These are phyloP conservation scores for Hydrotaea cyrtoneurina DNA, from an alignment of 2,888 invertebrate genomes.

Conservation along the genomic window DNA sequence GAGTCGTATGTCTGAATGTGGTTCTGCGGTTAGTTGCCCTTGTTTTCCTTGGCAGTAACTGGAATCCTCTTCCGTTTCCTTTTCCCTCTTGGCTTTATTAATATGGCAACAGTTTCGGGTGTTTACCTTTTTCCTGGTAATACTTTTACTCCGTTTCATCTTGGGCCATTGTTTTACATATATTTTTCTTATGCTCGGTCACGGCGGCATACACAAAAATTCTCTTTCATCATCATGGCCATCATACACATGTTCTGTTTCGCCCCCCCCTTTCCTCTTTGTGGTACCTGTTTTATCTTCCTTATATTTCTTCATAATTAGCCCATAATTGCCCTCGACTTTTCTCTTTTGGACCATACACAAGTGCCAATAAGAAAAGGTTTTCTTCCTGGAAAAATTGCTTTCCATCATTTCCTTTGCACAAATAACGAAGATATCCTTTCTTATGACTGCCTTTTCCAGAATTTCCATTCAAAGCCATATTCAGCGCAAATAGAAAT, in stretches of 20 bases:
- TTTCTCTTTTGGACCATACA: neutral
- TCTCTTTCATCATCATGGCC: neutral
- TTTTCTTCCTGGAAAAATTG: neutral
- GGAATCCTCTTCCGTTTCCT: constrained; percentile 2
- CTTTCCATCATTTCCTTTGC: neutral
- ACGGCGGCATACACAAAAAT: no score
- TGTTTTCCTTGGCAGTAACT: constrained; percentile 1
- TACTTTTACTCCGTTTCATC: neutral
- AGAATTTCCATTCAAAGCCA: neutral
- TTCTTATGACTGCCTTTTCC: neutral
- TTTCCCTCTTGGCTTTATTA: constrained; percentile 26
- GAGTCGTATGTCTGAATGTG: no score
- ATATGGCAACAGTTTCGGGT: constrained; percentile 43
- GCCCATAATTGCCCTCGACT: neutral
- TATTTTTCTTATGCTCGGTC: no score
- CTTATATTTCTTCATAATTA: neutral
- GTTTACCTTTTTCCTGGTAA: constrained; percentile 37
- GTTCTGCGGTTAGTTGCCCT: neutral
- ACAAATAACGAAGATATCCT: neutral
- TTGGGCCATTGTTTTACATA: neutral
- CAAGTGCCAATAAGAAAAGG: no score
- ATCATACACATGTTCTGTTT: neutral
- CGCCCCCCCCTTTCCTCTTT: neutral
- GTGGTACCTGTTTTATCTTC: neutral
- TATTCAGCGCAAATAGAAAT: neutral